phyloP scores from a whole-genome alignment of 2,888 invertebrate genomes.

The Ophion obscuratus region DNA sequence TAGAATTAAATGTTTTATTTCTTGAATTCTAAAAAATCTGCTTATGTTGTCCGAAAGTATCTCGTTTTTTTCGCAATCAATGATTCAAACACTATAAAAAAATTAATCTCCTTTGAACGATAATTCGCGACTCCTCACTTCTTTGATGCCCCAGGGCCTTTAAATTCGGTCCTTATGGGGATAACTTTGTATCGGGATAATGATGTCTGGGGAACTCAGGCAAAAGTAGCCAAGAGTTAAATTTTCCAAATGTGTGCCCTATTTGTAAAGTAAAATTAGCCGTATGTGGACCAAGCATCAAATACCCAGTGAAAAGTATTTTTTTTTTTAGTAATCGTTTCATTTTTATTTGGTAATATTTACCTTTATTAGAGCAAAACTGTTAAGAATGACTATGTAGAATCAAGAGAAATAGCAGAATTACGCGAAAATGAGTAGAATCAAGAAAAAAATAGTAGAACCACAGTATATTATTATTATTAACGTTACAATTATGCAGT shows the following conservation, averaged over 20 bases:
- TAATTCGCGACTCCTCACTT: no score
- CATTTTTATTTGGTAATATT: neutral
- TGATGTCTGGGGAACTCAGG: neutral
- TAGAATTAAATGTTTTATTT: no score
- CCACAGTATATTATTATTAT: neutral
- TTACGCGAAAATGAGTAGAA: neutral
- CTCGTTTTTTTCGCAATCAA: no score
- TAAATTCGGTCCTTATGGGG: no score
- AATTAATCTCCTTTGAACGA: no score
- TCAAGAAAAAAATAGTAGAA: neutral
- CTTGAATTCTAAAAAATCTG: no score
- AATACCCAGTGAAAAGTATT: neutral
- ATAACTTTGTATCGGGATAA: no score
- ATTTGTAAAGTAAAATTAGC: no score
- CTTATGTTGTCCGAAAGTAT: no score
- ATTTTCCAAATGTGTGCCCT: neutral
- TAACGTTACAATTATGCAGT: neutral
- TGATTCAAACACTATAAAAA: no score
- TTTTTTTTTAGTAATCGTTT: neutral
- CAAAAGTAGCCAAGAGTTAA: neutral
- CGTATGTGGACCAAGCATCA: no score
- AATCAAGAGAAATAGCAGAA: neutral
- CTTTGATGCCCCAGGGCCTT: no score
- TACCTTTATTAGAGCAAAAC: neutral
- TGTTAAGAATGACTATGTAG: neutral